Evolutionary conservation across 2,888 invertebrate species (phyloP), one percentile per base, ranked within the genome.

Genomic region (Epirrhoe tristata): DNA sequence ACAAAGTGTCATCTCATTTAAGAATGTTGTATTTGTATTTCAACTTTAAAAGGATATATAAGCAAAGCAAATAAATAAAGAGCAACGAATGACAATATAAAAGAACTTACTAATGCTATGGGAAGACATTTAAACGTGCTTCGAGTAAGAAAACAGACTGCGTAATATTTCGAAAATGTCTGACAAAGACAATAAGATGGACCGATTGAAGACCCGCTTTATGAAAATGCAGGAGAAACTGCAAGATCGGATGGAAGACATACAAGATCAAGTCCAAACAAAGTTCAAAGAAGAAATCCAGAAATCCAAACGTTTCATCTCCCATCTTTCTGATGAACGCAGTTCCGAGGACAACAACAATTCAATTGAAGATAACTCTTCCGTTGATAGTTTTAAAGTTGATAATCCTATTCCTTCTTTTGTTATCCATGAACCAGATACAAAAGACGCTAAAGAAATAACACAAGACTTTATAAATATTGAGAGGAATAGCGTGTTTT

Each of bases 261-360:
- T 93, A 0, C 93, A 92, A 74, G 93, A 92, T 52, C 89, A 91
- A 66, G 78, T 93, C 1, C 93, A 93, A 39, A 85, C 72, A n/a
- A 87, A 86, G 36, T 68, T 68, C 50, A 64, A 64, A 52, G 64
- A 68, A 58, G 68, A 68, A 77, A 82, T 90, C 32, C 90, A 91
- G 54, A 81, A 75, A 31, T 87, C 88, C 0, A 85, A 86, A 69
- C 67, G 77, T 67, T 87, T 93, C 3, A 85, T 90, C 1, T 85
- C 91, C 0, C 88, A 92, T 70, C 57, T 90, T 8, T 87, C 81
- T 0, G 91, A 91, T 58, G 92, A 93, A 0, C 83, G 77, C 67
- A 88, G 84, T 77, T 91, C 90, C 1, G 90, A 88, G 16, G 83
- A 83, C 36, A 81, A 76, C 51, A 76, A 73, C 32, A 74, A 71